These are phyloP conservation scores for Daphoenositta chrysoptera DNA, from an alignment of 2,113 vertebrate species.

Conservation along the genomic window DNA sequence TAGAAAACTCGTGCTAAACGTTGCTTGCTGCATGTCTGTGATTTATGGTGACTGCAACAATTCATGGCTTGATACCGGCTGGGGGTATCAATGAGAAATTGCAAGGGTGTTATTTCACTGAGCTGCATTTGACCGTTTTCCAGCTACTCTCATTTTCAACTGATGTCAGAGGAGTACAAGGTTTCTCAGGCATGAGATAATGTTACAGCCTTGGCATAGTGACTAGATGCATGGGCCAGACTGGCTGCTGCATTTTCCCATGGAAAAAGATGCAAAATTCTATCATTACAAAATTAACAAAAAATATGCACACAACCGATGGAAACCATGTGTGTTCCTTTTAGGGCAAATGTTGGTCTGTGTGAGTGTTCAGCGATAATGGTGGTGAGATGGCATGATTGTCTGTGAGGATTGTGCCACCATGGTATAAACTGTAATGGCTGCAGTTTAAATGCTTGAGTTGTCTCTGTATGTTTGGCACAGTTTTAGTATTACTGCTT, in stretches of 20 bases:
- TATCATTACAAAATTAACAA: background rate
- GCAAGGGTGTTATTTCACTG: background rate
- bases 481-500: slow-evolving; percentile 1
- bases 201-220: background rate
- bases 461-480: background rate
- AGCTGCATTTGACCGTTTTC: slow-evolving; percentile 13
- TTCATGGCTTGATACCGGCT: background rate
- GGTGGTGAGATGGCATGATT: background rate
- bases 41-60: background rate
- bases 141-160: background rate
- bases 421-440: background rate
- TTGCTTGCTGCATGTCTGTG: background rate
- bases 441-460: slow-evolving; percentile 15
- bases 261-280: background rate
- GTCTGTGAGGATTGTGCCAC: background rate
- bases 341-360: background rate
- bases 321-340: background rate
- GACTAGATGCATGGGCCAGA: background rate
- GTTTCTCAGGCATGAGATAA: background rate
- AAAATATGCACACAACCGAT: background rate
- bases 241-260: background rate
- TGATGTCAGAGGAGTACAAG: background rate
- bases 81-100: background rate
- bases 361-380: background rate
- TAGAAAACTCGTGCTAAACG: background rate